phyloP scores from a whole-genome alignment of 2,113 vertebrate species.

The Oenanthe oenanthe region DNA sequence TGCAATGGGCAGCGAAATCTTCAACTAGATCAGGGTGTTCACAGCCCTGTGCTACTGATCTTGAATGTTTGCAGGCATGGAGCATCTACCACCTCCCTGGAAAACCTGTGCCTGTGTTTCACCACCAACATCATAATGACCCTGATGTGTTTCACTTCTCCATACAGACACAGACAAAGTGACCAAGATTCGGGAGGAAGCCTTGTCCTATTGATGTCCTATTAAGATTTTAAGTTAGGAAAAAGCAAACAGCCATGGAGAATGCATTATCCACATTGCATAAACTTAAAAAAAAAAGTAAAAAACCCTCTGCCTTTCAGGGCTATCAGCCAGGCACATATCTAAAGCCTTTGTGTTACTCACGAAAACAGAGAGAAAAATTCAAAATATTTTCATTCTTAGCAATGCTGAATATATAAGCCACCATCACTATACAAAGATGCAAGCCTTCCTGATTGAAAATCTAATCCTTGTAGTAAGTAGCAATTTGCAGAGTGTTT shows the following conservation, averaged over 20 bases:
- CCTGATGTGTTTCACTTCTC: not conserved
- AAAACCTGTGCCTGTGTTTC: not conserved
- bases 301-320: not conserved
- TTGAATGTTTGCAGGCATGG: not conserved
- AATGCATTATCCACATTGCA: not conserved
- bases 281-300: not conserved
- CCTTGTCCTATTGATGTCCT: not conserved
- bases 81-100: not conserved
- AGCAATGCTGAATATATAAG: not conserved
- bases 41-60: not conserved
- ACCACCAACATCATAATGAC: accelerated
- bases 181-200: not conserved
- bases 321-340: not conserved
- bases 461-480: not conserved
- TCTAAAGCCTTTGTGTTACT: not conserved
- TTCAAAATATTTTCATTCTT: not conserved
- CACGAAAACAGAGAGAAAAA: not conserved
- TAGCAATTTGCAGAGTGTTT: not conserved
- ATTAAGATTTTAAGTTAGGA: not conserved
- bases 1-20: too few relatives aligned
- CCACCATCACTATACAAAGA: not conserved
- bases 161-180: not conserved
- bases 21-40: not conserved
- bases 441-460: not conserved
- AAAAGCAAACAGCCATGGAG: not conserved